Conservation (phyloP, 2,797 vertebrate genomes). For the Parauchenoglanis punctatus region DNA sequence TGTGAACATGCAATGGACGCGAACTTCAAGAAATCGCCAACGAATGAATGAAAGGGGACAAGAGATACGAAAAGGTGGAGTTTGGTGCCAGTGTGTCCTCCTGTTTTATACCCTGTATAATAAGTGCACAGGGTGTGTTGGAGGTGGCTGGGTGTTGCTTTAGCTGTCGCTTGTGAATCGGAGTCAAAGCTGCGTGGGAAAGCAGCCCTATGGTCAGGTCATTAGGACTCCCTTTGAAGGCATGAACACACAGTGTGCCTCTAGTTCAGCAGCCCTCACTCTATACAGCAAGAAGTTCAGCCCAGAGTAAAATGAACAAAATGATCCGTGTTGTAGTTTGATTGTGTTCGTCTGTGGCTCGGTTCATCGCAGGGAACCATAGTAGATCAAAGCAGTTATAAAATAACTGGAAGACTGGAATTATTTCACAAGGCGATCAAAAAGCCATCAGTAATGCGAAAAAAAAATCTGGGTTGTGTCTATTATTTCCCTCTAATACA, state of each 20-base stretch:
- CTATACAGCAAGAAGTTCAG: not conserved
- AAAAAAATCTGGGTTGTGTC: not conserved
- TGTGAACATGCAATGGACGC: conserved; percentile 47
- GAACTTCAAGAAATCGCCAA: conserved; percentile 8
- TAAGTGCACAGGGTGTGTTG: not conserved
- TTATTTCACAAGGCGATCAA: not conserved
- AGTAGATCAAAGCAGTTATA: not conserved
- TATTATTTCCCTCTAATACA: not conserved
- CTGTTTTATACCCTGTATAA: conserved; percentile 10
- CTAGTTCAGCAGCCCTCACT: not conserved
- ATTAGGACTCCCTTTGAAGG: conserved; percentile 56
- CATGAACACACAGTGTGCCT: conserved; percentile 54
- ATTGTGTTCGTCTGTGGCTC: not conserved
- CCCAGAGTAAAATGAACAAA: not conserved
- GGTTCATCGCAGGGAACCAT: not conserved
- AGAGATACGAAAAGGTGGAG: conserved; percentile 10
- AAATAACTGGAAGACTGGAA: not conserved
- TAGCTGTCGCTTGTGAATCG: conserved; percentile 35
- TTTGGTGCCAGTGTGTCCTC: conserved; percentile 21
- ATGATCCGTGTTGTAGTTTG: not conserved
- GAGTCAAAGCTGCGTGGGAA: conserved; percentile 55
- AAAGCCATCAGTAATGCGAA: not conserved
- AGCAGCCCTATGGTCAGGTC: conserved; percentile 60
- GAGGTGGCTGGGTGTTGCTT: conserved; percentile 42
- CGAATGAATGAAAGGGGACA: not conserved